A percentile compares a stretch with the other conserved stretches of the same genome.
Evolutionary conservation across 2,888 invertebrate genomes (phyloP).

Genomic region (Cheilosia vulpina): DNA sequence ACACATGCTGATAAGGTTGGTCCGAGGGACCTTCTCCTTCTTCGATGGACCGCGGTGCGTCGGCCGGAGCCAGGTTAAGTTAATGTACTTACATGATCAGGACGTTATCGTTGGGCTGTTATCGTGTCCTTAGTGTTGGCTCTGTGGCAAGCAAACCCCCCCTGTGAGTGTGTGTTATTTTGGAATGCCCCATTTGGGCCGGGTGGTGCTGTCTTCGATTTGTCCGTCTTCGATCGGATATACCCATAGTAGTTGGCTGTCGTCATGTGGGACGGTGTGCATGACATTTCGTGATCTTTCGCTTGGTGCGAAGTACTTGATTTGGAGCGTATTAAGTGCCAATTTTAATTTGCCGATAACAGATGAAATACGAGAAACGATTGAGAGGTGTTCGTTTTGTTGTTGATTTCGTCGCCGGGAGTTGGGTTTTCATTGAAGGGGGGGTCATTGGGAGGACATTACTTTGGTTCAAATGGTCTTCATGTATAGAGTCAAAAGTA

Average conservation of each 20-base stretch:
- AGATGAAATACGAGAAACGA: conserved; percentile 72
- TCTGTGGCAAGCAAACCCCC: conserved; percentile 22
- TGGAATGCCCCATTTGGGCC: conserved; percentile 8
- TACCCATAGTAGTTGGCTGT: not conserved
- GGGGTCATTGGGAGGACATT: not conserved
- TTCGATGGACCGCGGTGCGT: not conserved
- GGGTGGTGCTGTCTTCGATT: conserved; percentile 20
- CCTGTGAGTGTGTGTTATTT: conserved; percentile 10
- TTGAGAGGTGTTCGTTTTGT: conserved; percentile 44
- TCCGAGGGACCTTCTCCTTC: not conserved
- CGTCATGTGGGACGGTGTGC: conserved; percentile 62
- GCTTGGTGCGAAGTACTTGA: conserved; percentile 68
- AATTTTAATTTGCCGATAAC: conserved; percentile 70
- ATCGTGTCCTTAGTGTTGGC: conserved; percentile 65
- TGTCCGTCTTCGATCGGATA: conserved; percentile 5
- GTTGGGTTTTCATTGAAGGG: not conserved
- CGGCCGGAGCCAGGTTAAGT: conserved; percentile 50
- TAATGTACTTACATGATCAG: conserved; percentile 73
- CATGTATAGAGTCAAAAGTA: no score
- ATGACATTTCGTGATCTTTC: conserved; percentile 66
- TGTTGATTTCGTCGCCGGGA: not conserved
- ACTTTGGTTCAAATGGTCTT: no score
- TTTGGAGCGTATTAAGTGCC: conserved; percentile 72
- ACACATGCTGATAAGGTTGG: conserved; percentile 69
- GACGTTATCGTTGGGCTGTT: conserved; percentile 61